Base-by-base conservation (phyloP, 2,113 vertebrate species). In the Microcebus murinus region DNA sequence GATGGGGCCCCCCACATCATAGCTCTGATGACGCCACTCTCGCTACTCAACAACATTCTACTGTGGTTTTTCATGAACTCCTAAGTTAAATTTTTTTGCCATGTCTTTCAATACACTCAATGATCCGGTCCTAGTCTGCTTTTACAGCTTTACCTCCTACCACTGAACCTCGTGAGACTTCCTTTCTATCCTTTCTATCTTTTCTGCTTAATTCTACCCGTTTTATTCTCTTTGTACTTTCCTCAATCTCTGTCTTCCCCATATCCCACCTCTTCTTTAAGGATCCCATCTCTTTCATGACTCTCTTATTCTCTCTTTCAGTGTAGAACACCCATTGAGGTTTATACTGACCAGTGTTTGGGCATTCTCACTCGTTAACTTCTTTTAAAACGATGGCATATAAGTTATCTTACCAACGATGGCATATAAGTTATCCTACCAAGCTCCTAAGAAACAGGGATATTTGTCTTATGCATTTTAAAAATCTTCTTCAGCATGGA, bases 311-410 rank as follows among this genome's bases (percentile, higher is more conserved):
- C 23, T 57, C 1, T 8, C 4, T 95, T 82, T 31, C 73, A 91
- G 73, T 91, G 39, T 31, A 42, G 45, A 74, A 67, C 0, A 84
- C 9, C 12, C 18, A 1, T 8, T 74, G 20, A 71, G 17, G 34
- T 88, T 96, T 79, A 65, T 31, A 74, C 25, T 39, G 36, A 65
- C 34, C 25, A 55, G 20, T 80, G 13, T 76, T 73, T 74, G n/a
- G 23, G 21, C n/a, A 52, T n/a, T 27, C 68, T 50, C 50, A 29
- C 27, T 63, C 71, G 90, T 94, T 48, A 39, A 59, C 25, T 34
- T 93, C 59, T 85, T 95, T 91, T 71, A 92, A 95, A 89, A 82
- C 31, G 81, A 50, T 87, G 17, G 0, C 55, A 25, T 91, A 34
- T 23, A 95, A 93, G 21, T 83, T 81, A 73, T 76, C 50, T 42